Evolutionary conservation across 1,140 invertebrate genomes (phyloP), one percentile per base, ranked within the genome.

Genomic region (Heliconius congener): DNA sequence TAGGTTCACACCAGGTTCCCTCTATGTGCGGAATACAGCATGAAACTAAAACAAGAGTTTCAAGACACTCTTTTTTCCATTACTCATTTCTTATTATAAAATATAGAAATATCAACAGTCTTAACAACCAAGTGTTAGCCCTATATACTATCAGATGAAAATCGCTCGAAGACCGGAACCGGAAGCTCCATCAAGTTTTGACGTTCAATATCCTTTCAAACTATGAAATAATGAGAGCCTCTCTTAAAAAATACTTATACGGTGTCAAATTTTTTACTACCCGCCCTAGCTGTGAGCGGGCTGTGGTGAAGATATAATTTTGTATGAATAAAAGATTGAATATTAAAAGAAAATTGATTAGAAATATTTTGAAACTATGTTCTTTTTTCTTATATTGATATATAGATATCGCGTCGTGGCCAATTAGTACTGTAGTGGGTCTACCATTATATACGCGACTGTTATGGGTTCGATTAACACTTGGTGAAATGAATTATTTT

Each of bases 101-200:
- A 27, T 60, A 27, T 11, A 60, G 57, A 3, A 60, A 60, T 60
- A 27, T 23, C 8, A 60, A 60, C 3, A n/a, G n/a, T 60, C 13
- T 30, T 6, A 66, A 66, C 16, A 27, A 72, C 37, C 34, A 72
- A 66, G 16, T 57, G 78, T 8, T 81, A 87, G 52, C 88, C 89
- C 88, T 90, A 78, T 0, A 34, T 34, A 83, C 91, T 86, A 91
- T 91, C 87, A 89, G 86, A 91, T 91, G 91, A 92, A 89, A 92
- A 91, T 92, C 91, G 88, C 74, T 87, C 85, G 89, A 91, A 90
- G 87, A 88, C 89, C 88, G 89, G 89, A 91, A 86, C 84, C 83
- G 71, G 77, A 83, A 83, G 82, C 73, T 73, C 81, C 83, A 82
- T 84, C 78, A 79, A 66, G 71, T 79, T 78, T 57, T 85, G 88